Percentiles rank a stretch among this genome's conserved stretches.
Conservation (phyloP, 2,797 vertebrate species). For the Naso thynnoides region DNA sequence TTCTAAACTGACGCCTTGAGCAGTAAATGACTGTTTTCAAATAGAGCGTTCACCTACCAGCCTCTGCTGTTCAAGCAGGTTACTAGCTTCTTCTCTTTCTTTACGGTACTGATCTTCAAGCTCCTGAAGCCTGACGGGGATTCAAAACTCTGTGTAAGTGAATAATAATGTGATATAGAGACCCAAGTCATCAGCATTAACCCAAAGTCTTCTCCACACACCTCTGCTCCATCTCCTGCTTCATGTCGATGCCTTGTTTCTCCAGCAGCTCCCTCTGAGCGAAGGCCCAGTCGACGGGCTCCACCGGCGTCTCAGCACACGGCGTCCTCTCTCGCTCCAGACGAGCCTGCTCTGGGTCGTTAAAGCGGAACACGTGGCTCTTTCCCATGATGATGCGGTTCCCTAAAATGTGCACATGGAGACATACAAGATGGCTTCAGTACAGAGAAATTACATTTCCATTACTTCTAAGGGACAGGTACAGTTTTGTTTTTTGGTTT, state of each 20-base stretch:
- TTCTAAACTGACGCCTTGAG: neutral
- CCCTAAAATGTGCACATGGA: slow-evolving; percentile 78
- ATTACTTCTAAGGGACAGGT: neutral
- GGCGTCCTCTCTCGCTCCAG: slow-evolving; percentile 95
- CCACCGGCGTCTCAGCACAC: slow-evolving; percentile 93
- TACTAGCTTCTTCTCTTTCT: slow-evolving; percentile 96
- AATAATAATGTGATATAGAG: neutral
- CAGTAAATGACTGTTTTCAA: neutral
- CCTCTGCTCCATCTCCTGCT: slow-evolving; percentile 99
- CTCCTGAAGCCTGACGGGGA: slow-evolving; percentile 90
- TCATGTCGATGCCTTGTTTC: slow-evolving; percentile 99
- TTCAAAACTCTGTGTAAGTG: neutral
- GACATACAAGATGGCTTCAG: neutral
- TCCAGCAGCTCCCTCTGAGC: slow-evolving; percentile 97
- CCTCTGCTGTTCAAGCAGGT: slow-evolving; percentile 96
- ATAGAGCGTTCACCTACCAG: slow-evolving; percentile 84
- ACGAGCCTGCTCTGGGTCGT: slow-evolving; percentile 96
- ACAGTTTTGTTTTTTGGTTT: neutral
- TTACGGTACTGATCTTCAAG: slow-evolving; percentile 96
- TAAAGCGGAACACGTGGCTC: slow-evolving; percentile 98
- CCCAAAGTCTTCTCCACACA: slow-evolving; percentile 51
- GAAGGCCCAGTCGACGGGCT: slow-evolving; percentile 98
- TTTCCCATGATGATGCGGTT: slow-evolving; percentile 99
- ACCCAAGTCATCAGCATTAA: neutral
- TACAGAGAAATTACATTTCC: neutral